A percentile compares a stretch with the other conserved stretches of the same genome.
phyloP scores from a whole-genome alignment of 2,113 vertebrate genomes.

The Chamaetylas fuelleborni region DNA sequence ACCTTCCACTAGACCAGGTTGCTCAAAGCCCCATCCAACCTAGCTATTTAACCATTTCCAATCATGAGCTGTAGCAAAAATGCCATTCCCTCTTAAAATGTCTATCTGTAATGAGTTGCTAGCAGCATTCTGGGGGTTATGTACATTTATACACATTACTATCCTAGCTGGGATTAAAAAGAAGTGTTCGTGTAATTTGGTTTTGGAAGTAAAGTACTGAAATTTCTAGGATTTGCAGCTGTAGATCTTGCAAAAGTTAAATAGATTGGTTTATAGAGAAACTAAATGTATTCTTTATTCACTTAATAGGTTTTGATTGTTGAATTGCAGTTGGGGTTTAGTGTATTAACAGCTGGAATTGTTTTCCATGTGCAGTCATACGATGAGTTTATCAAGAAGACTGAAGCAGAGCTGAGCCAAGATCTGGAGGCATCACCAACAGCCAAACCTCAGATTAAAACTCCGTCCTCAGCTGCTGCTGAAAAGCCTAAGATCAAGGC shows the following conservation, averaged over 20 bases:
- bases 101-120: background rate
- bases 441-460: slow-evolving; percentile 82
- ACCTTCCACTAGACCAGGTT: background rate
- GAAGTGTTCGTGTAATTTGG: background rate
- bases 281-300: background rate
- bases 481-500: slow-evolving; percentile 81
- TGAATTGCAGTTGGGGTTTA: background rate
- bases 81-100: background rate
- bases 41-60: background rate
- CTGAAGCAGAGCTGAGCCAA: slow-evolving; percentile 87
- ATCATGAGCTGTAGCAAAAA: background rate
- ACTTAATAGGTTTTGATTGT: background rate
- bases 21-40: background rate
- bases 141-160: background rate
- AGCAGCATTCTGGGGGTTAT: background rate
- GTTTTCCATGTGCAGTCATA: slow-evolving; percentile 79
- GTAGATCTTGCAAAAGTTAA: background rate
- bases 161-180: background rate
- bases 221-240: background rate
- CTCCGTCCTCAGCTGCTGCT: slow-evolving; percentile 67
- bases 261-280: background rate
- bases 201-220: background rate
- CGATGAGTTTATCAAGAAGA: slow-evolving; percentile 94
- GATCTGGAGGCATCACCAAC: slow-evolving; percentile 77
- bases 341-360: background rate